Percentiles rank a stretch among this genome's conserved stretches.
Conservation (phyloP, 2,888 invertebrate species). For the Asteroscopus sphinx region DNA sequence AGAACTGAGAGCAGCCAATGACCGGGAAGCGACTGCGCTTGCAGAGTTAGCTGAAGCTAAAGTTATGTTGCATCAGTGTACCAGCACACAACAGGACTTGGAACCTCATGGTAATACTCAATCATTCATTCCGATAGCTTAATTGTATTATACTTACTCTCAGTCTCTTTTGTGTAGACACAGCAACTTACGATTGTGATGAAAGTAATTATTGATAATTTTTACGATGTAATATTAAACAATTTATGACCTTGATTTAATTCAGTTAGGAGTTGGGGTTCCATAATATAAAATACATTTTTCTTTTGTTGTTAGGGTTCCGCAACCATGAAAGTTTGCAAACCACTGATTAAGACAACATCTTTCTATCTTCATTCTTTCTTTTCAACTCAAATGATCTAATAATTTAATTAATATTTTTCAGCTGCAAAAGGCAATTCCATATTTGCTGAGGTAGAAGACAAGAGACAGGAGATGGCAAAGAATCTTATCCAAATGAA, state of each 20-base stretch:
- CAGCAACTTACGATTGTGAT: no score
- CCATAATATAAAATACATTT: no score
- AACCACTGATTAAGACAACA: no score
- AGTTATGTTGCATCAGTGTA: conserved; percentile 79
- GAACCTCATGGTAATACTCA: conserved; percentile 79
- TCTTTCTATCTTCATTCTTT: no score
- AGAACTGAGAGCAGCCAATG: conserved; percentile 75
- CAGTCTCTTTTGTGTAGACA: no score
- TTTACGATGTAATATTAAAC: no score
- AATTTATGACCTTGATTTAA: no score
- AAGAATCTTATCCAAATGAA: conserved; percentile 90
- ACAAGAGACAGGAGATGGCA: conserved; percentile 91
- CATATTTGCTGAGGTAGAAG: conserved; percentile 91
- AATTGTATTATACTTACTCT: no score
- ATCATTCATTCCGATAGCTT: background rate
- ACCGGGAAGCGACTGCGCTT: conserved; percentile 77
- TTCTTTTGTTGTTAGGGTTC: no score
- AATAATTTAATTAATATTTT: conserved; percentile 38
- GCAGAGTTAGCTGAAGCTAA: conserved; percentile 81
- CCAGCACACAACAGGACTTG: conserved; percentile 71
- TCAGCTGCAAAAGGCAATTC: conserved; percentile 91
- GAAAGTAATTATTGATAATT: no score
- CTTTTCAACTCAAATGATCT: background rate
- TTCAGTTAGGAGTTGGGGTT: no score
- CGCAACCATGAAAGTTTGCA: no score